Conservation (phyloP, 2,113 vertebrate genomes). For the Carlito syrichta region DNA sequence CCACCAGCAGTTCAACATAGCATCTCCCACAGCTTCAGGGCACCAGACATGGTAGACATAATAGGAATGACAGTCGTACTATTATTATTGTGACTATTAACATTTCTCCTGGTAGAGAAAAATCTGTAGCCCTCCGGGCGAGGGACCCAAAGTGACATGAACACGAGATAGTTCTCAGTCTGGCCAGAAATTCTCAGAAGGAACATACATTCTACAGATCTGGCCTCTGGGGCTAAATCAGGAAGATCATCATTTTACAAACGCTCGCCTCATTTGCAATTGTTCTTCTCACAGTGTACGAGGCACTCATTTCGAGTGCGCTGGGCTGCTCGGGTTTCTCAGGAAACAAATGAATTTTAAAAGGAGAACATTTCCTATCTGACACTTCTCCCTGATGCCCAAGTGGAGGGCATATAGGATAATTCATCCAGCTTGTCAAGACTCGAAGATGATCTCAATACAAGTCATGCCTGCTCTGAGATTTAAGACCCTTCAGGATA, state of each 20-base stretch:
- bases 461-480: not conserved
- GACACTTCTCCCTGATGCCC: not conserved
- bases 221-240: not conserved
- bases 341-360: conserved; percentile 15
- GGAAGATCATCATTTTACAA: not conserved
- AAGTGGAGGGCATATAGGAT: not conserved
- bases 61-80: not conserved
- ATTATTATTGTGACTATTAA: not conserved
- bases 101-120: not conserved
- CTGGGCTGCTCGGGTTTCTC: not conserved
- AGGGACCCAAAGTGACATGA: not conserved
- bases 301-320: not conserved
- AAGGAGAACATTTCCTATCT: not conserved
- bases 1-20: not conserved
- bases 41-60: not conserved
- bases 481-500: conserved; percentile 60
- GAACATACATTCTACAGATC: not conserved
- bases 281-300: not conserved
- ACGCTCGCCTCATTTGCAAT: not conserved
- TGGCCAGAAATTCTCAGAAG: not conserved
- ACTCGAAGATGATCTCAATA: conserved; percentile 33
- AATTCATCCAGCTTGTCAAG: conserved; percentile 26
- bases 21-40: not conserved
- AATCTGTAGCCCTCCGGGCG: not conserved
- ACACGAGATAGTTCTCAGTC: not conserved